Conservation (phyloP, 2,888 invertebrate genomes). For the Apocheima hispidaria region DNA sequence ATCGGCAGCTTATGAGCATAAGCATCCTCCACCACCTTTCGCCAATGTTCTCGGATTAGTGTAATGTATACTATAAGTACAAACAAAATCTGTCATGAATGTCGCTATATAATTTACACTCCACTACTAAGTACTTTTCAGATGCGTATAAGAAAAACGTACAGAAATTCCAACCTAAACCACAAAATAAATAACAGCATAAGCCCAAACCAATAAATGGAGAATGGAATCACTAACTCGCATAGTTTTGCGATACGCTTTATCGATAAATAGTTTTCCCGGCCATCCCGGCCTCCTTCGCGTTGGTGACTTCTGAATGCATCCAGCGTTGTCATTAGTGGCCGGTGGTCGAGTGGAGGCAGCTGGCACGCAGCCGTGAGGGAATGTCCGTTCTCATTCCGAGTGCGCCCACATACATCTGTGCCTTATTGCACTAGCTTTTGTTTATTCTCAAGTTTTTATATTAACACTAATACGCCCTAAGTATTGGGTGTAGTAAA, state of each 20-base stretch:
- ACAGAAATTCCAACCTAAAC: background rate
- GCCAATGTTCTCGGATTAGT: too few species aligned
- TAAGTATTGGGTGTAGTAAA: too few species aligned
- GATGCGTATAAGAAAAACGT: background rate
- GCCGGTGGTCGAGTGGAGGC: background rate
- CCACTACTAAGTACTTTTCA: background rate
- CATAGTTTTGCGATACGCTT: slow-evolving; percentile 1
- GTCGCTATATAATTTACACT: background rate
- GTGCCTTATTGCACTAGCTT: background rate
- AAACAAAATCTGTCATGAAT: too few species aligned
- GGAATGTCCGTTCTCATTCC: slow-evolving; percentile 13
- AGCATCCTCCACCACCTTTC: too few species aligned
- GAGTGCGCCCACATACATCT: slow-evolving; percentile 8
- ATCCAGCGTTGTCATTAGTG: slow-evolving; percentile 11
- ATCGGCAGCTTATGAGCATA: background rate
- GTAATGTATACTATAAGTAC: background rate
- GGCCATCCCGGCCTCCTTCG: background rate
- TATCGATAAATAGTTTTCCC: slow-evolving; percentile 3
- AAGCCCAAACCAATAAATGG: too few species aligned
- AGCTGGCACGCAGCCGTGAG: slow-evolving; percentile 3
- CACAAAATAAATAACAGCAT: too few species aligned
- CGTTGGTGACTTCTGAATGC: slow-evolving; percentile 7
- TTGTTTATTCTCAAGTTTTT: background rate
- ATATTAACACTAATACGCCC: too few species aligned
- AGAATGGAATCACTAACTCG: slow-evolving; percentile 3